These are phyloP conservation scores for Catocala fraxini DNA, from an alignment of 2,888 invertebrate genomes.

Conservation along the genomic window DNA sequence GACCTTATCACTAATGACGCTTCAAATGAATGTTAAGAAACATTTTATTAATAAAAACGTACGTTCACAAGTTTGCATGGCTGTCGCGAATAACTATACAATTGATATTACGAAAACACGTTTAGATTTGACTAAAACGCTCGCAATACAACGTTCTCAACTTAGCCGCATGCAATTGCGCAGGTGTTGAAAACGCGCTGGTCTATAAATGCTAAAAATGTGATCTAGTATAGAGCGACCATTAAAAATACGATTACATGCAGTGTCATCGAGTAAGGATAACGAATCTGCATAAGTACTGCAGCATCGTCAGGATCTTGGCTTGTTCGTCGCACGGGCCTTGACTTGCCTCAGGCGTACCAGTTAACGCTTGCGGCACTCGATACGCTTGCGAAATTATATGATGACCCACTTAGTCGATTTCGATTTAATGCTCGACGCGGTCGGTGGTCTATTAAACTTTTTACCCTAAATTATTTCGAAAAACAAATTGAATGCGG, in stretches of 20 bases:
- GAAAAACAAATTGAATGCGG: slow-evolving; percentile 58
- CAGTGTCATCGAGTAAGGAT: slow-evolving; percentile 29
- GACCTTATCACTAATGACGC: slow-evolving; percentile 73
- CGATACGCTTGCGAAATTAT: slow-evolving; percentile 86
- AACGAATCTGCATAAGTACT: slow-evolving; percentile 39
- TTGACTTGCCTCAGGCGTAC: slow-evolving; percentile 82
- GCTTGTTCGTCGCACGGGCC: slow-evolving; percentile 71
- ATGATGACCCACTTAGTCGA: slow-evolving; percentile 84
- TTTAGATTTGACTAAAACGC: slow-evolving; percentile 25
- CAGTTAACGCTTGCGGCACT: slow-evolving; percentile 85
- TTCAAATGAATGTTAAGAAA: slow-evolving; percentile 65
- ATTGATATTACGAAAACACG: slow-evolving; percentile 45
- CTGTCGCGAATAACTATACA: slow-evolving; percentile 38
- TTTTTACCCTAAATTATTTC: slow-evolving; percentile 74
- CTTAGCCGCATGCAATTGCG: slow-evolving; percentile 30
- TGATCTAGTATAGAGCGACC: slow-evolving; percentile 28
- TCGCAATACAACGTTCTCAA: slow-evolving; percentile 26
- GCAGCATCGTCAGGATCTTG: slow-evolving; percentile 61
- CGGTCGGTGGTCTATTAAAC: slow-evolving; percentile 67
- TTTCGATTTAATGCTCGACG: slow-evolving; percentile 80
- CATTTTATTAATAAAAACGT: slow-evolving; percentile 49
- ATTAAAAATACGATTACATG: slow-evolving; percentile 15
- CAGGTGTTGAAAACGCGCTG: slow-evolving; percentile 3
- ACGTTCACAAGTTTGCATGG: slow-evolving; percentile 30
- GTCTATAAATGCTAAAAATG: slow-evolving; percentile 21